These are phyloP conservation scores for Epinotia nisella DNA, from an alignment of 2,888 invertebrate genomes.

Conservation along the genomic window DNA sequence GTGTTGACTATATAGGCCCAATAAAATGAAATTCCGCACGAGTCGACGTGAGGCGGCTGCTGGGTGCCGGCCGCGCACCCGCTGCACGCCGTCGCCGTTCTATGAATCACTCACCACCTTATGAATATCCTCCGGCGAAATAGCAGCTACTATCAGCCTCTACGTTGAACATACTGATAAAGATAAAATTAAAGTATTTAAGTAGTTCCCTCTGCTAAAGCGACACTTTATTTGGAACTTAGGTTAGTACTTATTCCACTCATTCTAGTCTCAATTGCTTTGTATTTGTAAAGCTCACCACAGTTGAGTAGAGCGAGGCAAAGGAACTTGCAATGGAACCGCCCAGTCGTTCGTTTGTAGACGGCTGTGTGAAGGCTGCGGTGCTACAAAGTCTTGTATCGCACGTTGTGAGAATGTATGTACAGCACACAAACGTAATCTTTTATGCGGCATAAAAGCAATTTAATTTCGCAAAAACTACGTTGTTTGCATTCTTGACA, in stretches of 20 bases:
- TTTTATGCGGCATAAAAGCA: slow-evolving; percentile 8
- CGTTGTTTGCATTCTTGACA: background rate
- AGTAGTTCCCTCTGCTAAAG: slow-evolving; percentile 1
- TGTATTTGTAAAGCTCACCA: slow-evolving; percentile 31
- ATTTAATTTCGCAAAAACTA: slow-evolving; percentile 3
- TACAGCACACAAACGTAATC: slow-evolving; percentile 10
- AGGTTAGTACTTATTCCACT: slow-evolving; percentile 5
- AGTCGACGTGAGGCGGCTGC: slow-evolving; percentile 52
- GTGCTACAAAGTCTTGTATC: slow-evolving; percentile 30
- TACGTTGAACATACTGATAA: no score
- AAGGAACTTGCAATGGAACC: slow-evolving; percentile 25
- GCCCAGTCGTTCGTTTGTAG: slow-evolving; percentile 22
- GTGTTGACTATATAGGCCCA: slow-evolving; percentile 63
- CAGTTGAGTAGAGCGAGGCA: slow-evolving; percentile 13
- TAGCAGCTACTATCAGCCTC: slow-evolving; percentile 28
- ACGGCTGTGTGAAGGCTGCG: slow-evolving; percentile 20
- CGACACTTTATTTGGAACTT: slow-evolving; percentile 29
- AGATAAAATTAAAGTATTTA: no score
- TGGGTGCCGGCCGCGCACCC: slow-evolving; percentile 16
- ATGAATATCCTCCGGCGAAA: slow-evolving; percentile 34
- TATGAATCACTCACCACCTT: slow-evolving; percentile 35
- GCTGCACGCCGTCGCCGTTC: slow-evolving; percentile 29
- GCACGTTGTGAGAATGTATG: slow-evolving; percentile 1
- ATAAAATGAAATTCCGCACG: slow-evolving; percentile 63
- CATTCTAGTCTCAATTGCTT: slow-evolving; percentile 24